These are phyloP conservation scores for Valencia hispanica DNA, from an alignment of 2,797 vertebrate species.

Conservation along the genomic window DNA sequence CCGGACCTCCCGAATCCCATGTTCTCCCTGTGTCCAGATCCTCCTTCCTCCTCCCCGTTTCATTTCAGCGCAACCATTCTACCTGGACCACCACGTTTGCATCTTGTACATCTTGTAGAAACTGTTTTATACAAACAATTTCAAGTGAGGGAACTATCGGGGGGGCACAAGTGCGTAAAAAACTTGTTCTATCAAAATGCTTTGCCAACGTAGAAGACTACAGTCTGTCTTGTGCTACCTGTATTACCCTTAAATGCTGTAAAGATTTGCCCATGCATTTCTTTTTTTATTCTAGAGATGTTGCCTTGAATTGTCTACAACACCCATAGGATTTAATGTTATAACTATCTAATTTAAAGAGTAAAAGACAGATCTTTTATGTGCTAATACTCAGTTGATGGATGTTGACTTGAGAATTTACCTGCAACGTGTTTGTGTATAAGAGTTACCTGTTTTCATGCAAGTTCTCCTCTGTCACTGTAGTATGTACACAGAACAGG, in stretches of 20 bases:
- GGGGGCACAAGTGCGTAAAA: conserved; percentile 64
- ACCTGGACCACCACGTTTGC: conserved; percentile 39
- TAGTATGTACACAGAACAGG: conserved; percentile 57
- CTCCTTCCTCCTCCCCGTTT: conserved; percentile 26
- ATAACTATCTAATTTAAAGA: conserved; percentile 74
- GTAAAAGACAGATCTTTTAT: conserved; percentile 69
- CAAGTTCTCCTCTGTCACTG: conserved; percentile 51
- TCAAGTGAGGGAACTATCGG: conserved; percentile 64
- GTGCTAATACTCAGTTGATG: conserved; percentile 72
- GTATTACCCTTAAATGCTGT: conserved; percentile 67
- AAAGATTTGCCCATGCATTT: conserved; percentile 69
- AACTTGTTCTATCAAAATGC: conserved; percentile 56
- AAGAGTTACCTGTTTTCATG: conserved; percentile 56
- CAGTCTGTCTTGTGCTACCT: conserved; percentile 77
- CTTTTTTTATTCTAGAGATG: conserved; percentile 78
- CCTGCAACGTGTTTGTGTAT: conserved; percentile 69
- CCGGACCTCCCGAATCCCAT: conserved; percentile 45
- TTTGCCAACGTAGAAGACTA: conserved; percentile 77
- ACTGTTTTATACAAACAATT: conserved; percentile 74
- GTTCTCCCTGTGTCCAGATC: background rate
- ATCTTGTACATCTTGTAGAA: conserved; percentile 68
- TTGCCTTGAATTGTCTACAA: conserved; percentile 80
- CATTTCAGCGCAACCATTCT: conserved; percentile 33
- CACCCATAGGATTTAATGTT: conserved; percentile 71
- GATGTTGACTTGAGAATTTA: conserved; percentile 70